Conservation (phyloP, 2,888 invertebrate species). For the Diploptera punctata region DNA sequence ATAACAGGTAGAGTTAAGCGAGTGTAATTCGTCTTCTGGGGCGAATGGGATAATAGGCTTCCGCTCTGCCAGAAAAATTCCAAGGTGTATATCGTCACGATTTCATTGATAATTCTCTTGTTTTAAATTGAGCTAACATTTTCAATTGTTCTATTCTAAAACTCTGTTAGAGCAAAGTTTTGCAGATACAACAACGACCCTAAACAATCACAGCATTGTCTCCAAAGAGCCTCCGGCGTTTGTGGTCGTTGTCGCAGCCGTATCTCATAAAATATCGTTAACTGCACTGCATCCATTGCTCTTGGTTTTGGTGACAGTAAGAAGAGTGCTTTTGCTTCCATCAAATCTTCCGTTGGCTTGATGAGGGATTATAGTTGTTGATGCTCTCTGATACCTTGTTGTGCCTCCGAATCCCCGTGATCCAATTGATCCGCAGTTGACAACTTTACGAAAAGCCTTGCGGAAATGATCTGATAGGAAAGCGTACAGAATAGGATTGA, state of each 20-base stretch:
- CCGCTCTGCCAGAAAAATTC: too few relatives aligned
- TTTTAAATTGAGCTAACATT: too few relatives aligned
- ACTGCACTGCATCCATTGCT: constrained; percentile 61
- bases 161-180: too few relatives aligned
- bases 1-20: too few relatives aligned
- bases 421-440: constrained; percentile 45
- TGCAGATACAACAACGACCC: neutral
- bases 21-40: too few relatives aligned
- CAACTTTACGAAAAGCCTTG: constrained; percentile 81
- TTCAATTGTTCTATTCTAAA: too few relatives aligned
- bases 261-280: constrained; percentile 64
- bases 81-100: too few relatives aligned
- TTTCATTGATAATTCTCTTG: too few relatives aligned
- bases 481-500: constrained; percentile 94
- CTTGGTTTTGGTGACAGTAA: constrained; percentile 66
- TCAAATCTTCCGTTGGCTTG: constrained; percentile 31
- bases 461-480: constrained; percentile 94
- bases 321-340: constrained; percentile 25
- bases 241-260: constrained; percentile 11
- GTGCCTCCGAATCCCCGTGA: constrained; percentile 25
- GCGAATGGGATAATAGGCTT: too few relatives aligned
- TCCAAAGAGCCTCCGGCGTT: constrained; percentile 9
- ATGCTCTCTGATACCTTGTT: constrained; percentile 27
- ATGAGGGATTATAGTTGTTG: constrained; percentile 15
- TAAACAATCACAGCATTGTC: constrained; percentile 13